Conservation (phyloP, 2,113 vertebrate genomes). For the Amazona guildingii region DNA sequence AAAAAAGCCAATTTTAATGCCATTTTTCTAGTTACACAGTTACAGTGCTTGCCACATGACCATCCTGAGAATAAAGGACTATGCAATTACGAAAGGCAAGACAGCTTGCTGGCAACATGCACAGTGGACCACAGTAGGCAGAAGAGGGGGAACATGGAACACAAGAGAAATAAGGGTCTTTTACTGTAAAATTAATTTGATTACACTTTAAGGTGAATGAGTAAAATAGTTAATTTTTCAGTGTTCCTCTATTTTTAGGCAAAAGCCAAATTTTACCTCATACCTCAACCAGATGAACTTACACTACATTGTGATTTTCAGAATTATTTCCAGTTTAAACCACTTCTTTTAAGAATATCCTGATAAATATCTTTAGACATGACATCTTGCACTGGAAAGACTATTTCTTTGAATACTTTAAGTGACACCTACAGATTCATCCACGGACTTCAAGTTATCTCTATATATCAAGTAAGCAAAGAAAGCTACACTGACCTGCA, state of each 20-base stretch:
- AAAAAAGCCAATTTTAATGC: not conserved
- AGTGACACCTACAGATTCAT: not conserved
- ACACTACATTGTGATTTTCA: not conserved
- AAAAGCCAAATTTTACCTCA: not conserved
- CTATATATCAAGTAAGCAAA: not conserved
- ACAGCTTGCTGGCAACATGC: not conserved
- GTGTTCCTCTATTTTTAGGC: not conserved
- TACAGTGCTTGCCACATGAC: not conserved
- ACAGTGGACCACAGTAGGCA: not conserved
- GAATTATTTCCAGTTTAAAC: not conserved
- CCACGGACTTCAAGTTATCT: not conserved
- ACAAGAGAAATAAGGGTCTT: not conserved
- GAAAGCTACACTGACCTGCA: not conserved
- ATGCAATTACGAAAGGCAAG: not conserved
- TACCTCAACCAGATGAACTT: not conserved
- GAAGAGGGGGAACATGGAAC: not conserved
- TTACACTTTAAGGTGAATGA: not conserved
- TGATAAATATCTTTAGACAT: not conserved
- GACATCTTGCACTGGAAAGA: not conserved
- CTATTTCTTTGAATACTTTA: not conserved
- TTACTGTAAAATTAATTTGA: not conserved
- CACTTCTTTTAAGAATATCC: not conserved
- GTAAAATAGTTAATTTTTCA: not conserved
- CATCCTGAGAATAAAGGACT: not conserved
- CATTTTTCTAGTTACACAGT: slow-evolving; percentile 10